Base-by-base conservation (phyloP, 2,888 invertebrate species). In the Leptopilina myrica region DNA sequence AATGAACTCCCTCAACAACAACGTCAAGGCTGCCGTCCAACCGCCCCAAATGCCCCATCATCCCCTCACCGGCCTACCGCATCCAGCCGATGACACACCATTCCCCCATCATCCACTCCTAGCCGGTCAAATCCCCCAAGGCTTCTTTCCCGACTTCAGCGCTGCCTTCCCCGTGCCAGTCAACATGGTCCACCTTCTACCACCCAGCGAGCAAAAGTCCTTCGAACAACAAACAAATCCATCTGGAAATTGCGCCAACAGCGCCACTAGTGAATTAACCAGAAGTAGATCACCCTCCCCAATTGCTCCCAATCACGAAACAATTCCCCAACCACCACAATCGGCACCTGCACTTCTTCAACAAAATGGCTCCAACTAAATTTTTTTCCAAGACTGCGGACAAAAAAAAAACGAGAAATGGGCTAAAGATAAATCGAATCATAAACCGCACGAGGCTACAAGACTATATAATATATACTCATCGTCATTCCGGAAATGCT, bases 91-190 rank as follows among this genome's bases (percentile, higher is more conserved):
- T 69, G 90, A 89, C 20, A 84, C 85, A n/a, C 84, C 82, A 6
- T 91, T 89, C 76, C 83, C 89, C 0, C 91, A 90, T 82, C 91
- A 90, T 77, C 86, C 89, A 15, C 83, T 91, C n/a, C 84, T 91
- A 43, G 86, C 88, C 26, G 87, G 86, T 1, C 88, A 88, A 64
- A 82, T 96, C 90, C 94, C 95, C 84, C 96, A 95, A 86, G 95
- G 95, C 82, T 97, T 97, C 92, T 97, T 96, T 91, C 96, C 96
- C 9, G 97, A 97, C 88, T 97, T 97, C 88, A 92, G 92, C 15
- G 94, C 96, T 7, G 95, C 95, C 20, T 97, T 97, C 89, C 97
- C 97, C 0, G 95, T 97, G 89, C 96, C 96, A 49, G 94, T 97
- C 49, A 96, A 95, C 90, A 97, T 97, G 97, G 93, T 97, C 82